Evolutionary conservation across 64 coral and sea anemone species (phyloP).

Genomic region (Catalaphyllia jardinei): DNA sequence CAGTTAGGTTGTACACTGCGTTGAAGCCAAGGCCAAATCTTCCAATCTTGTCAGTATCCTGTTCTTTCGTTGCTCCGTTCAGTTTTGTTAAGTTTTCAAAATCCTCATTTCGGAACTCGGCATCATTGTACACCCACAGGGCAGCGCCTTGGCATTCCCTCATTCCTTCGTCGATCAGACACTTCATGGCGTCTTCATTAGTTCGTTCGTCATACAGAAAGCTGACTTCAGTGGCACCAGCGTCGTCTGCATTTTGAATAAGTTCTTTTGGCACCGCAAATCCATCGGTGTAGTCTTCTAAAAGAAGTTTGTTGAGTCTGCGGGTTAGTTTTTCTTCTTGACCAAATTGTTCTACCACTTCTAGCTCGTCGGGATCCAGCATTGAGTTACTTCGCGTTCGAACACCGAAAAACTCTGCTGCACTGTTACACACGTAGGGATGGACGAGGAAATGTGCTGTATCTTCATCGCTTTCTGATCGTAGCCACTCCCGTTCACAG

Average conservation of each 20-base stretch:
- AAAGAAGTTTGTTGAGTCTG: neutral
- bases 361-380: slow-evolving; percentile 80
- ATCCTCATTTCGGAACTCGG: slow-evolving; percentile 51
- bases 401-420: slow-evolving; percentile 70
- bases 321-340: too few relatives aligned
- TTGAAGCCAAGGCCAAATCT: too few relatives aligned
- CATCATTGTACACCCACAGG: neutral
- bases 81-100: slow-evolving; percentile 86
- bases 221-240: too few relatives aligned
- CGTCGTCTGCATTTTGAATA: too few relatives aligned
- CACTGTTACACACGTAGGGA: slow-evolving; percentile 45
- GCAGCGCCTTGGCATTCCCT: slow-evolving; percentile 82
- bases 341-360: neutral
- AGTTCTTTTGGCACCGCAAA: too few relatives aligned
- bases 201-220: slow-evolving; percentile 74
- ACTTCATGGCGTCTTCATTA: slow-evolving; percentile 51
- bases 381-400: slow-evolving; percentile 68
- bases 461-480: slow-evolving; percentile 12
- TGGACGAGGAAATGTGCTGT: slow-evolving; percentile 62
- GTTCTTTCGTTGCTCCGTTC: slow-evolving; percentile 78
- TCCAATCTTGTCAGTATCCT: neutral
- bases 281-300: too few relatives aligned
- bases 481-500: too few relatives aligned
- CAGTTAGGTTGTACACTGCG: too few relatives aligned
- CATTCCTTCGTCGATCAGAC: slow-evolving; percentile 41